Evolutionary conservation across 2,797 vertebrate species (phyloP).

Genomic region (Siniperca obscura): DNA sequence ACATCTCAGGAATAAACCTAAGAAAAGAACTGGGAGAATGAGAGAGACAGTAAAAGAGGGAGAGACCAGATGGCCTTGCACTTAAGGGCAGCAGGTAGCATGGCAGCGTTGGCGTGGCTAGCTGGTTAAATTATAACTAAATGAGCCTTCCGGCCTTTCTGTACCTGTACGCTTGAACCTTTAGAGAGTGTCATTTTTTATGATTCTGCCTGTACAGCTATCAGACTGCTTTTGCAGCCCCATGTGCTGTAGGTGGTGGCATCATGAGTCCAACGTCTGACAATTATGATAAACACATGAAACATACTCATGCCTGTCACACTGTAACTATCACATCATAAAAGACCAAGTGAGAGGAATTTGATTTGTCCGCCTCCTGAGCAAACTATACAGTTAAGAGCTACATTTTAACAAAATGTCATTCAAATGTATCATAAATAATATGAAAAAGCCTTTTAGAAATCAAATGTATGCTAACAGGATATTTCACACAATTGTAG

Average conservation of each 20-base stretch:
- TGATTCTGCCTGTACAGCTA: slow-evolving; percentile 9
- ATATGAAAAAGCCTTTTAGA: neutral
- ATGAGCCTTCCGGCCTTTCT: slow-evolving; percentile 36
- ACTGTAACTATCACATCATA: neutral
- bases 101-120: slow-evolving; percentile 41
- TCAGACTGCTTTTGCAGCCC: neutral
- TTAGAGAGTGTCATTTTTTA: slow-evolving; percentile 41
- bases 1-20: slow-evolving; percentile 12
- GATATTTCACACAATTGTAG: neutral
- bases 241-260: neutral
- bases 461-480: too few relatives aligned
- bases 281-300: neutral
- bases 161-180: slow-evolving; percentile 30
- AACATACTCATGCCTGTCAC: too few relatives aligned
- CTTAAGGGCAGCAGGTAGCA: slow-evolving; percentile 37
- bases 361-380: neutral
- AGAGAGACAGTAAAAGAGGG: slow-evolving; percentile 23
- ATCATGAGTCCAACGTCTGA: slow-evolving; percentile 14
- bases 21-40: neutral
- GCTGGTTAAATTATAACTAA: slow-evolving; percentile 74
- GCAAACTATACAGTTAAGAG: neutral
- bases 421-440: neutral
- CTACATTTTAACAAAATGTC: neutral
- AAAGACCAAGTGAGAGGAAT: neutral
- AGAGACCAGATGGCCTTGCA: slow-evolving; percentile 69